Evolutionary conservation across 2,888 invertebrate species (phyloP), one percentile per base, ranked within the genome.

Genomic region (Seira ritae): DNA sequence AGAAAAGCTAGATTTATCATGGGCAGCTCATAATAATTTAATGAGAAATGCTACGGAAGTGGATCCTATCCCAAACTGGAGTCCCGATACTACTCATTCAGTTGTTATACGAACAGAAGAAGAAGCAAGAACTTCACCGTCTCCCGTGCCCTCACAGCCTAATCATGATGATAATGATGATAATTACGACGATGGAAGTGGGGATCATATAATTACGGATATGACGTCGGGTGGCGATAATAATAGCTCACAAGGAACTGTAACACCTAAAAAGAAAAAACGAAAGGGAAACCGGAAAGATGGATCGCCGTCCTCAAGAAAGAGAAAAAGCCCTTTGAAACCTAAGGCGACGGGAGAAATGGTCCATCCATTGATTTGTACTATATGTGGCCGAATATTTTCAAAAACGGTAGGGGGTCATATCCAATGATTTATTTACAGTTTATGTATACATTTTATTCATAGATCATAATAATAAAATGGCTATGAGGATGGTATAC

Each of bases 301-400:
- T n/a, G n/a, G n/a, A n/a, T n/a, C n/a, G n/a, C n/a, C n/a, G n/a
- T n/a, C n/a, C n/a, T n/a, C n/a, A n/a, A n/a, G n/a, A n/a, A n/a
- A n/a, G n/a, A n/a, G n/a, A n/a, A n/a, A n/a, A n/a, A n/a, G n/a
- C n/a, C n/a, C n/a, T n/a, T n/a, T n/a, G n/a, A n/a, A n/a, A n/a
- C n/a, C n/a, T n/a, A n/a, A n/a, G n/a, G n/a, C n/a, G n/a, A n/a
- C n/a, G n/a, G n/a, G n/a, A n/a, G n/a, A n/a, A n/a, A n/a, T n/a
- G n/a, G n/a, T 62, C 1, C n/a, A 8, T 17, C 77, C 77, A 8
- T 19, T 69, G 0, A 62, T 77, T 22, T 77, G 77, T 19, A 31
- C 55, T 1, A 67, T 15, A 1, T 80, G 80, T 67, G 80, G 80
- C 31, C 72, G 80, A 55, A 37, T 73, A n/a, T 80, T 22, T 67